Base-by-base conservation (phyloP, 23 tunicate genomes). In the Trididemnum nubilum region DNA sequence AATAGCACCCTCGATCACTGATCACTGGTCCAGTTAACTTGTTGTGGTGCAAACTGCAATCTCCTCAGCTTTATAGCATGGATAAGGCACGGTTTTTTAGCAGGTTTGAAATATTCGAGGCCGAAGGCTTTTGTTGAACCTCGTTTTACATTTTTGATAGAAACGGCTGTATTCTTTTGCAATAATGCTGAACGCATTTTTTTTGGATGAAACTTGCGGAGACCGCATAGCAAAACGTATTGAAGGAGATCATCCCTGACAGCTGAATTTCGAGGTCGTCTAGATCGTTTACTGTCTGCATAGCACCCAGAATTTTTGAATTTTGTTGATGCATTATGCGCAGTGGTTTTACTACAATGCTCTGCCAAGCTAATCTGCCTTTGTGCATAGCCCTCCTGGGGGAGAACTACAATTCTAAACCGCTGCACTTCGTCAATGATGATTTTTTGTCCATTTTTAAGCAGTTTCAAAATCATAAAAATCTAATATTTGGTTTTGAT, bases 381-480 rank as follows among this genome's bases (percentile, higher is more conserved):
- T n/a, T n/a, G n/a, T n/a, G n/a, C n/a, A n/a, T n/a, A n/a, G n/a
- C n/a, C n/a, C n/a, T n/a, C n/a, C n/a, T n/a, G n/a, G n/a, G n/a
- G 76, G 29, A 70, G 76, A 70, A 26, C 76, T 27, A 31, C 76
- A 33, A 70, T 70, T 70, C 32, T 3, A 70, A n/a, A 23, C 25
- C 37, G 76, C 37, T 70, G 38, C 25, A 70, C 76, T 27, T 70
- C 76, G 76, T 19, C 28, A 70, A 27, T 33, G 76, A 70, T 12
- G 76, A 70, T 70, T 70, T 70, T 70, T 27, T 31, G 29, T 12
- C 76, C 76, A 70, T 70, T 61, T 61, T 61, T 24, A 25, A 22
- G 69, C 29, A 25, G 27, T 61, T 61, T 61, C 69, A 61, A 61
- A 61, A 5, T 22, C 69, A 4, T 25, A 61, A 61, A 61, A 61